Conservation (phyloP, 1,140 invertebrate species). For the Pinna nobilis region DNA sequence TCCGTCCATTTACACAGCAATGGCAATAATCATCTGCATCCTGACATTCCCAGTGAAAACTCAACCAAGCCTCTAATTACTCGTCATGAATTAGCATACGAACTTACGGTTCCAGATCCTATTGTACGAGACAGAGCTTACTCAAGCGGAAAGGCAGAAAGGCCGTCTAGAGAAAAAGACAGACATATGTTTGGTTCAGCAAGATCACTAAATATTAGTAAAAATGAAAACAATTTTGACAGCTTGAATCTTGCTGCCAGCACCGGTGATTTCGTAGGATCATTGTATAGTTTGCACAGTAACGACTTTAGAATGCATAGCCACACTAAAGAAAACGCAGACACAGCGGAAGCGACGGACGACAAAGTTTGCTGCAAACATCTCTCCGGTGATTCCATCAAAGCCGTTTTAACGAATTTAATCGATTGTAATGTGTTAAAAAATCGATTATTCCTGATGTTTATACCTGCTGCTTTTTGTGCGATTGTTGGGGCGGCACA, state of each 20-base stretch:
- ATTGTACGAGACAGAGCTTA: not conserved
- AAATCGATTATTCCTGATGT: constrained; percentile 9
- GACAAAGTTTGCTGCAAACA: not conserved
- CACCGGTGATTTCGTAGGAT: not conserved
- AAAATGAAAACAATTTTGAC: too few species aligned
- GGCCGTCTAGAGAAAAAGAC: too few species aligned
- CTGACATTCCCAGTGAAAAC: not conserved
- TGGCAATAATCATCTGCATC: not conserved
- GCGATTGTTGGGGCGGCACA: not conserved
- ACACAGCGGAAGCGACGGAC: not conserved
- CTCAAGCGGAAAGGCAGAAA: not conserved
- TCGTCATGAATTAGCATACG: too few species aligned
- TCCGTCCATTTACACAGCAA: not conserved
- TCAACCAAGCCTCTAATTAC: too few species aligned
- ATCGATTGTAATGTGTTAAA: not conserved
- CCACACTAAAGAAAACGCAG: not conserved
- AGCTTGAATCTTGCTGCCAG: not conserved
- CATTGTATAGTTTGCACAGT: not conserved
- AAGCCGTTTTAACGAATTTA: not conserved
- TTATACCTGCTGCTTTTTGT: not conserved
- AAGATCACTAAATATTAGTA: constrained; percentile 3
- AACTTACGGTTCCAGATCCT: not conserved
- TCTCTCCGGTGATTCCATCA: not conserved
- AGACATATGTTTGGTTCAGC: not conserved
- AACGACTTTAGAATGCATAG: not conserved